Evolutionary conservation across 2,797 vertebrate species (phyloP).

Genomic region (Moxostoma hubbsi): DNA sequence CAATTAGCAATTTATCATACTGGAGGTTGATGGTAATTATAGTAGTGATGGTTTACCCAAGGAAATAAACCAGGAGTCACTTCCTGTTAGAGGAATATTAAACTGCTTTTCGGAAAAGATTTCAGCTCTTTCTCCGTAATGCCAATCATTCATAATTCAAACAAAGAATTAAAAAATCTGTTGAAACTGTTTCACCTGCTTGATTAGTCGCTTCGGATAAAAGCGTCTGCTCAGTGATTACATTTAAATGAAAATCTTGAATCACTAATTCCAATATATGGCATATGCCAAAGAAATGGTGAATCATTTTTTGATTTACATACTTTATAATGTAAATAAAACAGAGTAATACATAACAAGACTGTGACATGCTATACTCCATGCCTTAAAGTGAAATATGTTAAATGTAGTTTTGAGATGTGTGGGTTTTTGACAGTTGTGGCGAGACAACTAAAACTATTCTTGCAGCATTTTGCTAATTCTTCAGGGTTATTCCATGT

Average conservation of each 20-base stretch:
- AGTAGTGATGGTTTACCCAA: conserved; percentile 92
- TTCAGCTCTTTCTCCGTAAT: background rate
- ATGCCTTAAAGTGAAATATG: no score
- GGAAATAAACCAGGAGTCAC: conserved; percentile 94
- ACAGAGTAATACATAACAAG: no score
- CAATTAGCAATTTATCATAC: conserved; percentile 99
- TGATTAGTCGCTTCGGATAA: background rate
- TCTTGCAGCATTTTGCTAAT: no score
- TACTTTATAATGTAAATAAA: no score
- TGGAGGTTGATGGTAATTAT: conserved; percentile 96
- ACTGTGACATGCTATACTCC: no score
- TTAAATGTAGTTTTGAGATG: no score
- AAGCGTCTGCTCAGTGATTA: no score
- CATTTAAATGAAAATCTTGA: no score
- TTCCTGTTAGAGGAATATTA: conserved; percentile 73
- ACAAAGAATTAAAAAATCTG: background rate
- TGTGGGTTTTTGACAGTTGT: no score
- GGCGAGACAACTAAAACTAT: no score
- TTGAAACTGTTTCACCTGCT: background rate
- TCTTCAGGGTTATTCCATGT: no score
- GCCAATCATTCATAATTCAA: background rate
- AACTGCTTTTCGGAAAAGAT: conserved; percentile 36
- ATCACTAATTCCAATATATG: background rate
- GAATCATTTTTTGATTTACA: no score
- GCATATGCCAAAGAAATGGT: background rate